phyloP scores from a whole-genome alignment of 2,888 invertebrate species.

The Noctua fimbriata region DNA sequence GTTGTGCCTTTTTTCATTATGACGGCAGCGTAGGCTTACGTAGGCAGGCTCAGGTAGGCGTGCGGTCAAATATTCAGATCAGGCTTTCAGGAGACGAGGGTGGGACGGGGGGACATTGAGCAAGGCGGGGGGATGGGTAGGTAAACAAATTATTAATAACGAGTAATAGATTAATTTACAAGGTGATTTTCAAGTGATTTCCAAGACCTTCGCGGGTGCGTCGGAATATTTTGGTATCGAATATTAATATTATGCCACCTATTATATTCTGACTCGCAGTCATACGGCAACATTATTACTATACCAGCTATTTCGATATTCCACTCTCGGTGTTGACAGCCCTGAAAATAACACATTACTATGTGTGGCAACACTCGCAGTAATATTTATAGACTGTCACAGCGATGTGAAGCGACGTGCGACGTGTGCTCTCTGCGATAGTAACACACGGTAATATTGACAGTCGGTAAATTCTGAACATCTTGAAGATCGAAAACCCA shows the following conservation, averaged over 20 bases:
- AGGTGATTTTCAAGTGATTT: conserved; percentile 2
- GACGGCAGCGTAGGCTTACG: background rate
- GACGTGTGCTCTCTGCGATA: background rate
- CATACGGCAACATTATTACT: background rate
- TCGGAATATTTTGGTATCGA: background rate
- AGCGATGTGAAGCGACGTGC: conserved; percentile 18
- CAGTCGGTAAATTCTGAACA: background rate
- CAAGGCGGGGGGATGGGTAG: background rate
- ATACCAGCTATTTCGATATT: conserved; percentile 4
- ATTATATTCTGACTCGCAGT: background rate
- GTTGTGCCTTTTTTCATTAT: too few species aligned
- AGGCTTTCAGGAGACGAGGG: background rate
- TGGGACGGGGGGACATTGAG: background rate
- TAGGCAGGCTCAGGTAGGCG: conserved; percentile 1
- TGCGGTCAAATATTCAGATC: conserved; percentile 31
- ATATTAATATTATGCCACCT: background rate
- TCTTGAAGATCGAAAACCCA: background rate
- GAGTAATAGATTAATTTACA: background rate
- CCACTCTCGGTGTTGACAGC: conserved; percentile 8
- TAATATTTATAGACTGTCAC: conserved; percentile 16
- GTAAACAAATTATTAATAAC: background rate
- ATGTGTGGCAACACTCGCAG: conserved; percentile 12
- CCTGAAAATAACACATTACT: conserved; percentile 27
- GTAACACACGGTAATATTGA: background rate
- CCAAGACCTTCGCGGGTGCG: background rate